phyloP scores from a whole-genome alignment of 2,113 vertebrate species.

The Sclerurus mexicanus region DNA sequence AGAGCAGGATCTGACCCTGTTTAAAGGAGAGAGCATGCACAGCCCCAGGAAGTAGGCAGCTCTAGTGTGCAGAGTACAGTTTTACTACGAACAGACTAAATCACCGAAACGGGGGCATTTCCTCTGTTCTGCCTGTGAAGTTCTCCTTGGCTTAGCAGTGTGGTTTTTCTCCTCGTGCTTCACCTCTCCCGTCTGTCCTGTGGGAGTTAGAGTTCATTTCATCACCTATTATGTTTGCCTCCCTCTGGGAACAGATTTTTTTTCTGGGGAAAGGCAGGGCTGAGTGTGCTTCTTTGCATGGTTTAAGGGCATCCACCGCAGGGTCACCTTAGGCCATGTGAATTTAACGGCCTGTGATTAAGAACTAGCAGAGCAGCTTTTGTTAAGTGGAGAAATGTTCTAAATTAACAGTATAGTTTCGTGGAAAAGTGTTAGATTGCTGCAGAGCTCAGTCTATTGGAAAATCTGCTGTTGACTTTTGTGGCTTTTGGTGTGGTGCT shows the following conservation, averaged over 20 bases:
- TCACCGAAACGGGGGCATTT: slow-evolving; percentile 42
- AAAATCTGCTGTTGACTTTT: neutral
- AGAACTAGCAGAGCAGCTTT: slow-evolving; percentile 27
- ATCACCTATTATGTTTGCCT: slow-evolving; percentile 57
- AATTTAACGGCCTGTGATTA: slow-evolving; percentile 39
- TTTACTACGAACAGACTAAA: slow-evolving; percentile 42
- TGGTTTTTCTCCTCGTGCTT: neutral
- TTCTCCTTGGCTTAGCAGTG: neutral
- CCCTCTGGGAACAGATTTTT: slow-evolving; percentile 50
- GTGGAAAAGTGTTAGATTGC: neutral
- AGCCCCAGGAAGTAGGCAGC: slow-evolving; percentile 31
- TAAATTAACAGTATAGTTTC: neutral
- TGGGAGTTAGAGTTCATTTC: slow-evolving; percentile 56
- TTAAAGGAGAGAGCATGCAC: neutral
- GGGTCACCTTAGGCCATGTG: slow-evolving; percentile 56
- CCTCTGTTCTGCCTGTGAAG: neutral
- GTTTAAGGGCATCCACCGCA: slow-evolving; percentile 30
- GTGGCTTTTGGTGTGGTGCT: neutral
- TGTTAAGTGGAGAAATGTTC: neutral
- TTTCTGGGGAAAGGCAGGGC: neutral
- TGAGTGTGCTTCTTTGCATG: neutral
- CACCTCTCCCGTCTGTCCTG: slow-evolving; percentile 57
- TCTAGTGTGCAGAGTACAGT: slow-evolving; percentile 2
- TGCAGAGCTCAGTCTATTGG: neutral
- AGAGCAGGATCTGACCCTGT: neutral